Evolutionary conservation across 2,797 vertebrate genomes (phyloP), one percentile per base, ranked within the genome.

Genomic region (Melanotaenia boesemani): DNA sequence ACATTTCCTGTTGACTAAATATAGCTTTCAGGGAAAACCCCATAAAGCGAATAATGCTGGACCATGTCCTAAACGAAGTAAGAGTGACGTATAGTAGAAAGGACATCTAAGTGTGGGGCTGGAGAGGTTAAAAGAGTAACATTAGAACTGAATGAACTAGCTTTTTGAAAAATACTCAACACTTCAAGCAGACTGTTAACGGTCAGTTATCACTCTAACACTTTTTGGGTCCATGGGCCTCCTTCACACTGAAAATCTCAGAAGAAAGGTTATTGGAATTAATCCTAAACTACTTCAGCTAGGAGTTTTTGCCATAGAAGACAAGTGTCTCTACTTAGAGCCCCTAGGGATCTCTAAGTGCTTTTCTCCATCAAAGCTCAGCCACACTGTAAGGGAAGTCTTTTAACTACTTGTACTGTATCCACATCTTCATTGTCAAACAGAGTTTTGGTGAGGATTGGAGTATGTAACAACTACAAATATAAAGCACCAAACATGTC

Each of bases 1-100:
- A 89, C 48, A 2, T 81, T 92, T 92, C 89, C 92, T 90, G 88
- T 86, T 57, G 50, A 70, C 77, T 90, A 88, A 85, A 86, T 79
- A 87, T 88, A 90, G 62, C 72, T 54, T 41, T 52, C 5, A 72
- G 75, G 82, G 82, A 90, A 92, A 88, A 63, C 61, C 85, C 83
- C 64, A 52, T 63, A 80, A 74, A 75, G 72, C 50, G 57, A 75
- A 67, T 57, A 15, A 70, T 11, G 7, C 41, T n/a, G 52, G 12
- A 67, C 52, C 48, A 15, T 4, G 20, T 73, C 32, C 68, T 30
- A 67, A 64, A 76, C 7, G 39, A 70, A 72, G 32, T 34, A 26
- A 46, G 64, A 11, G 10, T 55, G 41, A 67, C 36, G 65, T 36
- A n/a, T 15, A 36, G 48, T 7, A 20, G 48, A 48, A 1, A 44